These are phyloP conservation scores for Teleopsis dalmanni DNA, from an alignment of 1,140 invertebrate genomes.

Conservation along the genomic window DNA sequence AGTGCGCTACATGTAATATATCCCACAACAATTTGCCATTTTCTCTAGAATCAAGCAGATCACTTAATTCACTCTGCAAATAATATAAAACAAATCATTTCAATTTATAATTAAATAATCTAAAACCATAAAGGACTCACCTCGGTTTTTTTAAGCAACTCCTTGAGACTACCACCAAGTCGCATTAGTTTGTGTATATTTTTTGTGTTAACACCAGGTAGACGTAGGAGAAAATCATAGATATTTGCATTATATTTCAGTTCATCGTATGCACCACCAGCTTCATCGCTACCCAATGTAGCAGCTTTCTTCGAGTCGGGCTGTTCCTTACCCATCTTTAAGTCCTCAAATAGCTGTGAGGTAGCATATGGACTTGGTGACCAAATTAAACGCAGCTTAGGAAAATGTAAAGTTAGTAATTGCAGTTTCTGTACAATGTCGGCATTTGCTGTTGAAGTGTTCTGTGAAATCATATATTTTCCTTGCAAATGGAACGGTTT, in stretches of 20 bases:
- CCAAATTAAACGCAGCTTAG: constrained; percentile 86
- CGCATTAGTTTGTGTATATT: constrained; percentile 75
- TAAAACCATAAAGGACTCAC: not conserved
- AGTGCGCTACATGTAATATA: constrained; percentile 54
- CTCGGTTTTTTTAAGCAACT: constrained; percentile 51
- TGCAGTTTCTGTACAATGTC: constrained; percentile 78
- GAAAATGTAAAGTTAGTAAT: constrained; percentile 91
- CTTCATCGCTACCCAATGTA: constrained; percentile 57
- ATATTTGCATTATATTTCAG: constrained; percentile 66
- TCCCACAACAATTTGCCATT: constrained; percentile 55
- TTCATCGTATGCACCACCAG: constrained; percentile 50
- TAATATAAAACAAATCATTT: not conserved
- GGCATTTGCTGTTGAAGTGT: constrained; percentile 55
- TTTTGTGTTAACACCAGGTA: constrained; percentile 84
- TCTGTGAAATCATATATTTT: constrained; percentile 65
- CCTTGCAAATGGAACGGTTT: constrained; percentile 85
- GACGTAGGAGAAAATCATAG: constrained; percentile 80
- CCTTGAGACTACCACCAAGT: constrained; percentile 65
- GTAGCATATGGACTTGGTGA: constrained; percentile 91
- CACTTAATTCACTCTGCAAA: constrained; percentile 55
- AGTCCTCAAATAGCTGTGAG: constrained; percentile 88
- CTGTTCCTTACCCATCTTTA: constrained; percentile 72
- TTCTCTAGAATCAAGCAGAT: constrained; percentile 59
- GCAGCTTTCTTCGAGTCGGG: constrained; percentile 64
- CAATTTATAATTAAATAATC: not conserved